Conservation (phyloP, 1,140 invertebrate genomes). For the Brachionus rotundiformis region DNA sequence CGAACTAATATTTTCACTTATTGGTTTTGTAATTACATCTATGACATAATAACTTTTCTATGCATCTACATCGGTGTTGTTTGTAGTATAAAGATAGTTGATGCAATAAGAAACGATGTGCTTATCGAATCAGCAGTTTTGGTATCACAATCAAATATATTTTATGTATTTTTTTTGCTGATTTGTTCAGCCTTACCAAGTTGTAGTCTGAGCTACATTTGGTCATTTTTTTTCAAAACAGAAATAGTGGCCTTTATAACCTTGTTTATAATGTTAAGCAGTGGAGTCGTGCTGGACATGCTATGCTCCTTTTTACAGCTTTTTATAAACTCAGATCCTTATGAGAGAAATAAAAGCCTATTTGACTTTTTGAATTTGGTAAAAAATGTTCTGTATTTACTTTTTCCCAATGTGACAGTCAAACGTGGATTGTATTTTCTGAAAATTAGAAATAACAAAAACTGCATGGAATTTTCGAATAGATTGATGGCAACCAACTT, state of each 20-base stretch:
- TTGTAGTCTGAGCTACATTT: conserved; percentile 29
- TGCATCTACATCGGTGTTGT: not conserved
- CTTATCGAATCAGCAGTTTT: not conserved
- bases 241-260: conserved; percentile 34
- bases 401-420: conserved; percentile 28
- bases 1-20: conserved; percentile 24
- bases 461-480: conserved; percentile 25
- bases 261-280: conserved; percentile 9
- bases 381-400: not conserved
- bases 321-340: not conserved
- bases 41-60: not conserved
- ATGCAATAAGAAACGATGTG: conserved; percentile 11
- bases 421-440: conserved; percentile 33
- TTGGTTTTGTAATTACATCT: conserved; percentile 45
- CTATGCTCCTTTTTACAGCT: conserved; percentile 1
- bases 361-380: not conserved
- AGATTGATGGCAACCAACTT: not conserved
- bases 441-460: not conserved
- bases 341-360: not conserved
- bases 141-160: not conserved
- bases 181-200: conserved; percentile 6
- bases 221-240: conserved; percentile 40
- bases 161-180: not conserved
- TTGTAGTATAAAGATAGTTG: not conserved
- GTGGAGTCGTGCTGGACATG: conserved; percentile 15